These are phyloP conservation scores for Campoplex capitator DNA, from an alignment of 2,888 invertebrate species.

Conservation along the genomic window DNA sequence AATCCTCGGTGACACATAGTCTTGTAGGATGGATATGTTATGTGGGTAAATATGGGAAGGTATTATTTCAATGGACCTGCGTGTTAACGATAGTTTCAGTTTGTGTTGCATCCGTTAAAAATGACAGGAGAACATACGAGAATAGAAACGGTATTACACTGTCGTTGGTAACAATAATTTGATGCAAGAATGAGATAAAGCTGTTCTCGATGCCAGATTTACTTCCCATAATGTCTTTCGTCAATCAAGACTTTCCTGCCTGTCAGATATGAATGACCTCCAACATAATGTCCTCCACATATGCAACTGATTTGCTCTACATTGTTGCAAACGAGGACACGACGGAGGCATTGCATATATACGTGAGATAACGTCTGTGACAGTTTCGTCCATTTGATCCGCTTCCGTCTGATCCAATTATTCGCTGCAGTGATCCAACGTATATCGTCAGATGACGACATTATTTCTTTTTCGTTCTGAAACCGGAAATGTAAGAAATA, in stretches of 20 bases:
- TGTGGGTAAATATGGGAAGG: conserved; percentile 35
- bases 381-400: conserved; percentile 60
- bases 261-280: conserved; percentile 41
- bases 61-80: conserved; percentile 33
- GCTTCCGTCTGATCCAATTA: conserved; percentile 57
- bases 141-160: background rate
- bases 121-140: background rate
- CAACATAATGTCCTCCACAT: conserved; percentile 7
- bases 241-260: conserved; percentile 36
- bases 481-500: background rate
- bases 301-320: background rate
- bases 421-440: background rate
- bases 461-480: background rate
- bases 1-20: conserved; percentile 39
- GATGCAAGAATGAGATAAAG: conserved; percentile 4
- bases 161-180: conserved; percentile 18
- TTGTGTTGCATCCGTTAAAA: background rate
- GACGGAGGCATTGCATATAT: background rate
- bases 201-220: conserved; percentile 18
- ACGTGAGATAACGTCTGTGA: conserved; percentile 41
- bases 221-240: background rate
- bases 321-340: conserved; percentile 35
- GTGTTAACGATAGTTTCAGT: background rate
- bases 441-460: conserved; percentile 6
- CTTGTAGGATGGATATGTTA: conserved; percentile 18